Conservation (phyloP, 2,797 vertebrate genomes). For the Mormyrus hasselquistii region DNA sequence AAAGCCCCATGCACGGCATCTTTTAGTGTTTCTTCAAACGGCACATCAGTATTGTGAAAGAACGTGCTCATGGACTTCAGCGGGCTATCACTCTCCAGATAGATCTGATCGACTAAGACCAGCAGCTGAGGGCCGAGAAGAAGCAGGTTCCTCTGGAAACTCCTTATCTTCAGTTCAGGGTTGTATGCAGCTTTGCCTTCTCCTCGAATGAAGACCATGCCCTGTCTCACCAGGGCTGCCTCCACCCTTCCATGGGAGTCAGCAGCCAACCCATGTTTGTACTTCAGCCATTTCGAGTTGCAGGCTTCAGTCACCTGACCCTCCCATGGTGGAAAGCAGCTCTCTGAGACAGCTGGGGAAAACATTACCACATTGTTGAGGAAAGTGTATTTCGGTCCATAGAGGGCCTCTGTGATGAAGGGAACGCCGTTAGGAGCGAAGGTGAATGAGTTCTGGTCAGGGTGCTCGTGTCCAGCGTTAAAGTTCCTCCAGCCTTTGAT, state of each 20-base stretch:
- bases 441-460: conserved; percentile 94
- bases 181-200: conserved; percentile 81
- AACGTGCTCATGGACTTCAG: conserved; percentile 75
- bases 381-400: conserved; percentile 91
- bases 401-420: conserved; percentile 92
- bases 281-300: conserved; percentile 93
- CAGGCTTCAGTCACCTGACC: conserved; percentile 94
- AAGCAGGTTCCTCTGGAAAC: conserved; percentile 81
- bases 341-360: conserved; percentile 66
- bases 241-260: conserved; percentile 79
- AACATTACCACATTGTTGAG: conserved; percentile 91
- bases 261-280: conserved; percentile 80
- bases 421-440: conserved; percentile 88
- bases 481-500: conserved; percentile 95
- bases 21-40: conserved; percentile 70
- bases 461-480: conserved; percentile 93
- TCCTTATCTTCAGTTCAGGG: conserved; percentile 75
- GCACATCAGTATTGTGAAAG: conserved; percentile 90
- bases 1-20: conserved; percentile 81
- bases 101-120: conserved; percentile 84
- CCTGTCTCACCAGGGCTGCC: conserved; percentile 69
- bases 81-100: conserved; percentile 72
- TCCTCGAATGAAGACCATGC: conserved; percentile 85
- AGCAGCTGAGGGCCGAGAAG: conserved; percentile 92
- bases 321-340: conserved; percentile 89